These are phyloP conservation scores for Apostichopus japonicus DNA, from an alignment of 35 echinoderm and acorn worm genomes.

Conservation along the genomic window DNA sequence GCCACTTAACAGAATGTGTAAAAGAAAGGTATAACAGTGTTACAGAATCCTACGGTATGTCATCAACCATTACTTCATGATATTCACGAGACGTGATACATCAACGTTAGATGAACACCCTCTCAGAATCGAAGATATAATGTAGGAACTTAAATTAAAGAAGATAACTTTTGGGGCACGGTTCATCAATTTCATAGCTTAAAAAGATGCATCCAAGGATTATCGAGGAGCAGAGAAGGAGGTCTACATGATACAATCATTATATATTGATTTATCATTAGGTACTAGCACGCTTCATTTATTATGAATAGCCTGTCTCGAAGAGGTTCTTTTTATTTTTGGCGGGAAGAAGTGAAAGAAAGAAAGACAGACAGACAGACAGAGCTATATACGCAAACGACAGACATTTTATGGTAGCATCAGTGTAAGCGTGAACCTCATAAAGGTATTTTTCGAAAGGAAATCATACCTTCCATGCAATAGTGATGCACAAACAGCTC, in stretches of 20 bases:
- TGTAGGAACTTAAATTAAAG: neutral
- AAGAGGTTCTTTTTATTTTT: neutral
- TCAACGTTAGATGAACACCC: neutral
- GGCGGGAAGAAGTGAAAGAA: neutral
- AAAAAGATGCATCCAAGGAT: neutral
- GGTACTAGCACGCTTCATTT: conserved; percentile 1
- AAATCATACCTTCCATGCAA: no score
- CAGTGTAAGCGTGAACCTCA: no score
- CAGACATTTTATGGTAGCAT: no score
- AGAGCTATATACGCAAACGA: neutral
- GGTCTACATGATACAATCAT: neutral
- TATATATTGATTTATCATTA: neutral
- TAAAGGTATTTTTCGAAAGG: no score
- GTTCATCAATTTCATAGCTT: neutral
- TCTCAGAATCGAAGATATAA: neutral
- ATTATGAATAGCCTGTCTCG: neutral
- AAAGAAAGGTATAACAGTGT: no score
- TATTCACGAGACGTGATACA: neutral
- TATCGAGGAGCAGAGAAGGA: neutral
- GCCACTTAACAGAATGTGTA: neutral
- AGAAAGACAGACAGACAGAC: neutral
- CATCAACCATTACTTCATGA: no score
- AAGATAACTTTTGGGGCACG: neutral
- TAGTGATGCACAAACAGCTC: no score
- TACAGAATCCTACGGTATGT: no score